Base-by-base conservation (phyloP, 35 echinoderm and acorn worm genomes). In the Ophiothrix spiculata region DNA sequence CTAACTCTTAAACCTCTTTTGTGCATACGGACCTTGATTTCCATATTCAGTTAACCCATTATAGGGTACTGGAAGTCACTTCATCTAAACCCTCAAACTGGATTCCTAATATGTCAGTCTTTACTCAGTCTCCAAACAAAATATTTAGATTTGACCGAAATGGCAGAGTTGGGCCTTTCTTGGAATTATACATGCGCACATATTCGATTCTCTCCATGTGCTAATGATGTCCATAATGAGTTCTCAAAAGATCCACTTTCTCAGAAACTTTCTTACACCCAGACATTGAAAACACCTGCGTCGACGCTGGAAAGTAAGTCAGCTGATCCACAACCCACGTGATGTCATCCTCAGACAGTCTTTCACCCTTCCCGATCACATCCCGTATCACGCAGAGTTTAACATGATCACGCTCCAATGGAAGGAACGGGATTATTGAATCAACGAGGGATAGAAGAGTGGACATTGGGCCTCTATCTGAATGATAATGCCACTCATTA, bases 191-290 rank as follows among this genome's bases (percentile, higher is more conserved):
- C n/a, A n/a, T n/a, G n/a, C n/a, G n/a, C n/a, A n/a, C n/a, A n/a
- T n/a, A n/a, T n/a, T n/a, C n/a, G n/a, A n/a, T n/a, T n/a, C n/a
- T n/a, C n/a, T n/a, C n/a, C n/a, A n/a, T n/a, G n/a, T n/a, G n/a
- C n/a, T 69, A n/a, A 6, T 69, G 60, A 25, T 10, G 16, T 12
- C 29, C 60, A 69, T 15, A 69, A 12, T 69, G 8, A 69, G 3
- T 69, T 69, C 23, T 6, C 2, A 69, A 28, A 8, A 91, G 56
- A 79, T 80, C 77, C 10, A 84, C 89, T 40, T 91, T 91, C 46
- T 85, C 83, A 39, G 76, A 46, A 28, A 91, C 89, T 31, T 91
- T 85, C 60, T 91, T 91, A 75, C 89, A 91, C 6, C 89, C 89
- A 41, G 89, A 91, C 29, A 39, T 38, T 38, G 89, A 91, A 56